Evolutionary conservation across 2,888 invertebrate species (phyloP).

Genomic region (Nysson spinosus): DNA sequence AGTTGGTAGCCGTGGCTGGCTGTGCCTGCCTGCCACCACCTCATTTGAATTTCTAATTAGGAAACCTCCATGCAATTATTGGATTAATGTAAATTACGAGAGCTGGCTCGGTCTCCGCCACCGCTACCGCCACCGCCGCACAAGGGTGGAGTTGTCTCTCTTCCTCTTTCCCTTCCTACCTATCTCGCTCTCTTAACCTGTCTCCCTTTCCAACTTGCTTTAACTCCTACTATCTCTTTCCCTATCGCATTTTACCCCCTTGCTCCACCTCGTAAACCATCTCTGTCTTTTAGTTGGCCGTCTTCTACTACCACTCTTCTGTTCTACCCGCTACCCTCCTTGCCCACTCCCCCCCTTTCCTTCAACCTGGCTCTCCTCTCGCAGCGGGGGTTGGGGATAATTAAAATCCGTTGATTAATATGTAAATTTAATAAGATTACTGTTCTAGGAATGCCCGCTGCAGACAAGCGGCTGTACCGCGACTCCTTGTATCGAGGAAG

Average conservation of each 20-base stretch:
- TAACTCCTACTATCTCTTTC: slow-evolving; percentile 43
- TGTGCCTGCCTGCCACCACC: slow-evolving; percentile 83
- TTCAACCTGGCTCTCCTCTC: slow-evolving; percentile 54
- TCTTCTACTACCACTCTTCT: slow-evolving; percentile 55
- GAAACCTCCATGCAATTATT: slow-evolving; percentile 95
- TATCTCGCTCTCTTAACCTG: slow-evolving; percentile 41
- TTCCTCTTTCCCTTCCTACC: slow-evolving; percentile 42
- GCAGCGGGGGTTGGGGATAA: slow-evolving; percentile 86
- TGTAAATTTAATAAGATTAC: slow-evolving; percentile 99
- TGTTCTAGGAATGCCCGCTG: slow-evolving; percentile 89
- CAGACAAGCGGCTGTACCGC: slow-evolving; percentile 70
- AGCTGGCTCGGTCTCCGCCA: slow-evolving; percentile 81
- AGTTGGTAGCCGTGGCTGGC: slow-evolving; percentile 75
- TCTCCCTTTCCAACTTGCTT: slow-evolving; percentile 34
- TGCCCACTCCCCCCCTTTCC: slow-evolving; percentile 48
- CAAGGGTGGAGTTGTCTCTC: slow-evolving; percentile 74
- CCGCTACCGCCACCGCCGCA: slow-evolving; percentile 74
- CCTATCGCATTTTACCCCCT: slow-evolving; percentile 44
- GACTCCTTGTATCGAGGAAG: slow-evolving; percentile 59
- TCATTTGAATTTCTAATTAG: slow-evolving; percentile 95
- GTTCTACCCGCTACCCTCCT: slow-evolving; percentile 42
- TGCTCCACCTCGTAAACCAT: slow-evolving; percentile 50
- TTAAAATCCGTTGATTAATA: slow-evolving; percentile 99
- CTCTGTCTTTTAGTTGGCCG: slow-evolving; percentile 45
- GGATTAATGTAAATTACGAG: slow-evolving; percentile 95